Evolutionary conservation across 2,113 vertebrate species (phyloP).

Genomic region (Paramormyrops kingsleyae): DNA sequence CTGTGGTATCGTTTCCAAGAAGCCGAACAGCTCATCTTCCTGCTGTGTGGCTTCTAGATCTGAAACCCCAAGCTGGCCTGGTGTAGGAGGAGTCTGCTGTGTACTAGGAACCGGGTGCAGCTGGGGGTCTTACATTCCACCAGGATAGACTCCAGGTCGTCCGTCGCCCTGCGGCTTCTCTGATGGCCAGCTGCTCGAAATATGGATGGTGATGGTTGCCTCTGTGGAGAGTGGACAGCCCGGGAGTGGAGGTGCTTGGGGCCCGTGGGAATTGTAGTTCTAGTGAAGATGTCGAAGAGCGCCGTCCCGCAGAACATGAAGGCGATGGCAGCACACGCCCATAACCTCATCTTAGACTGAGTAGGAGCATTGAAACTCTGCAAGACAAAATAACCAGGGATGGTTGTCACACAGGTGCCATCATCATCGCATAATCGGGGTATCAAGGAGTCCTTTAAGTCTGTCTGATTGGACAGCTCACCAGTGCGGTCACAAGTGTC

Average conservation of each 20-base stretch:
- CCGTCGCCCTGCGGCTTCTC: slow-evolving; percentile 46
- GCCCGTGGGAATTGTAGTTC: slow-evolving; percentile 51
- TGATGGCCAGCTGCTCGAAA: slow-evolving; percentile 34
- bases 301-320: slow-evolving; percentile 66
- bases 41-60: slow-evolving; percentile 8
- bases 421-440: background rate
- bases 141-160: slow-evolving; percentile 54
- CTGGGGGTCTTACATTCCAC: slow-evolving; percentile 59
- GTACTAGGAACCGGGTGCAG: background rate
- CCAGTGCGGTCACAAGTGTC: background rate
- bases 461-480: background rate
- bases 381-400: slow-evolving; percentile 39
- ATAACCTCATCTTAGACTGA: slow-evolving; percentile 74
- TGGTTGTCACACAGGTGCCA: background rate
- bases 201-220: slow-evolving; percentile 21
- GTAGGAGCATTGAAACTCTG: slow-evolving; percentile 66
- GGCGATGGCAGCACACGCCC: slow-evolving; percentile 64
- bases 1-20: background rate
- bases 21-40: background rate
- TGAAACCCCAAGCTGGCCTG: background rate
- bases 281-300: slow-evolving; percentile 61
- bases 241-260: slow-evolving; percentile 27
- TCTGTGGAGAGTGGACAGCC: slow-evolving; percentile 34
- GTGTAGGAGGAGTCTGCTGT: background rate
- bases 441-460: background rate